phyloP scores from a whole-genome alignment of 2,113 vertebrate genomes.

The Lates calcarifer region DNA sequence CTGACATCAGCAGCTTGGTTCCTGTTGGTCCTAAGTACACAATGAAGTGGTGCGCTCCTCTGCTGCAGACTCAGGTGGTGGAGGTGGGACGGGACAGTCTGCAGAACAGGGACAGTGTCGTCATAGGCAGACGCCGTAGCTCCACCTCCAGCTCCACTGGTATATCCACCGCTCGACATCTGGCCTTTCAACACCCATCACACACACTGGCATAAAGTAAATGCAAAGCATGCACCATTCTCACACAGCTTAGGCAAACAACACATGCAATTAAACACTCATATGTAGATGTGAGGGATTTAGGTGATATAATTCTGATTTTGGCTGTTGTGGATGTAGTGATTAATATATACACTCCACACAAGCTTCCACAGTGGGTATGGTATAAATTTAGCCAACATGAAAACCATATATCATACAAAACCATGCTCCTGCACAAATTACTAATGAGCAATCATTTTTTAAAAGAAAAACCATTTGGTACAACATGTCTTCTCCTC shows the following conservation, averaged over 20 bases:
- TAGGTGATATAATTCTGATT: too few relatives aligned
- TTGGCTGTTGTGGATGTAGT: too few relatives aligned
- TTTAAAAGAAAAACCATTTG: too few relatives aligned
- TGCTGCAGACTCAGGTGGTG: conserved; percentile 62
- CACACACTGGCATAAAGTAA: neutral
- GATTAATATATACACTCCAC: too few relatives aligned
- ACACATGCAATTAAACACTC: neutral
- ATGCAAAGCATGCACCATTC: neutral
- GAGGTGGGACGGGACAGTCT: conserved; percentile 63
- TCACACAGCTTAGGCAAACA: too few relatives aligned
- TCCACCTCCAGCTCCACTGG: conserved; percentile 29
- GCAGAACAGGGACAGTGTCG: conserved; percentile 13
- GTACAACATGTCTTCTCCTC: too few relatives aligned
- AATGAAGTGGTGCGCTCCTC: conserved; percentile 58
- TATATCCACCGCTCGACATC: conserved; percentile 14
- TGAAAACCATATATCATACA: too few relatives aligned
- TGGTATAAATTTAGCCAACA: too few relatives aligned
- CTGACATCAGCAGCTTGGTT: conserved; percentile 63
- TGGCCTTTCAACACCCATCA: neutral
- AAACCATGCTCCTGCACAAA: too few relatives aligned
- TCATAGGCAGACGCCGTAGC: conserved; percentile 20
- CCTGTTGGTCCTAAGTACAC: conserved; percentile 56
- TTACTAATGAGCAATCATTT: too few relatives aligned
- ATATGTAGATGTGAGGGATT: too few relatives aligned
- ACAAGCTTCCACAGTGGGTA: too few relatives aligned